A percentile compares a stretch with the other conserved stretches of the same genome.
These are phyloP conservation scores for Cyprinodon diabolis DNA, from an alignment of 2,797 vertebrate species.

Conservation along the genomic window DNA sequence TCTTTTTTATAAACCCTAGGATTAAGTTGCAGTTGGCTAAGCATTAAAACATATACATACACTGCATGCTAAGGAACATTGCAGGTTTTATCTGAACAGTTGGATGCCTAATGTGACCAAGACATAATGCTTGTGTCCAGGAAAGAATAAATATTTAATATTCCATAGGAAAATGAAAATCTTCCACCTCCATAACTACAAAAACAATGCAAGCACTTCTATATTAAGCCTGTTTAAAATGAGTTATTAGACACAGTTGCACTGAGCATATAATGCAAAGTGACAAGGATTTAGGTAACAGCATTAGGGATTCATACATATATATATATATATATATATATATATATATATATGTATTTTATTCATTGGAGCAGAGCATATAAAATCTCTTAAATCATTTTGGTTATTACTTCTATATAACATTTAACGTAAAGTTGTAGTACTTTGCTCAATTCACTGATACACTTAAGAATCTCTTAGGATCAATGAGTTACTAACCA, in stretches of 20 bases:
- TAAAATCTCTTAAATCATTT: neutral
- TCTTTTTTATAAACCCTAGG: neutral
- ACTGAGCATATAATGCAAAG: neutral
- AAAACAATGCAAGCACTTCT: neutral
- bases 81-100: neutral
- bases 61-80: neutral
- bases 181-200: neutral
- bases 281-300: conserved; percentile 2
- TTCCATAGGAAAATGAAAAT: neutral
- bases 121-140: neutral
- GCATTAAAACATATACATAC: neutral
- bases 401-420: neutral
- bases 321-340: too few relatives aligned
- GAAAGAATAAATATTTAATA: neutral
- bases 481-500: neutral
- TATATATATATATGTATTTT: neutral
- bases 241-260: neutral
- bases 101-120: conserved; percentile 4
- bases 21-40: conserved; percentile 3
- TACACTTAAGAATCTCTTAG: neutral
- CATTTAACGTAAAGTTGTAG: neutral
- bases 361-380: neutral
- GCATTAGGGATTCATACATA: neutral
- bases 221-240: neutral
- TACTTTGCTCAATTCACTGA: neutral